Evolutionary conservation across 2,113 vertebrate genomes (phyloP), one percentile per base, ranked within the genome.

Genomic region (Dasyprocta punctata): DNA sequence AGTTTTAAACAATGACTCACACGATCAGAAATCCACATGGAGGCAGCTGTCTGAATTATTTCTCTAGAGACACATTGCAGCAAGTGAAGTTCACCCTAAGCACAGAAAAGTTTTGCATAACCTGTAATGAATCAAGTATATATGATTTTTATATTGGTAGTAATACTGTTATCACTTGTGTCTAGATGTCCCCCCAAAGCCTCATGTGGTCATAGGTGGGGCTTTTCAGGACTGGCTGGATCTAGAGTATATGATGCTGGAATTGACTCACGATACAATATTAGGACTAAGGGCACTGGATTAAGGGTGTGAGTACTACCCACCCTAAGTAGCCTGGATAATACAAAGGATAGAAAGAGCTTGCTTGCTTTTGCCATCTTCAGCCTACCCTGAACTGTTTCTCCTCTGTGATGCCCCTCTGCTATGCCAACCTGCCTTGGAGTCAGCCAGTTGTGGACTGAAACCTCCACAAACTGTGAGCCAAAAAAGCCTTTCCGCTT

Each of bases 1-100:
- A 52, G 49, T 93, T 96, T 97, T 86, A 83, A 67, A 94, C 65
- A 75, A 30, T 97, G 97, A 97, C 92, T 95, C 92, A 97, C 69
- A 52, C 69, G 49, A 89, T 94, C 94, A 95, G 54, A 91, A 97
- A 94, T 86, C 93, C 92, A 84, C 89, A 86, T 92, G 89, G 71
- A 97, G 94, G 61, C 89, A 91, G 91, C 93, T 97, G 78, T 63
- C 78, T 86, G 47, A 56, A 52, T 54, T 92, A 22, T 36, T 49
- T 60, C 78, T 17, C 89, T 73, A 61, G 69, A 65, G 52, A 28
- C 30, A 77, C 87, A 69, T 4, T 16, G 36, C 12, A 49, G 28
- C 44, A 44, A 65, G 44, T 86, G 17, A 38, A 63, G 75, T 65
- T 58, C 78, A 44, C 10, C 7, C 9, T 14, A 73, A 19, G 22